Evolutionary conservation across 2,113 vertebrate species (phyloP).

Genomic region (Clarias macrocephalus): DNA sequence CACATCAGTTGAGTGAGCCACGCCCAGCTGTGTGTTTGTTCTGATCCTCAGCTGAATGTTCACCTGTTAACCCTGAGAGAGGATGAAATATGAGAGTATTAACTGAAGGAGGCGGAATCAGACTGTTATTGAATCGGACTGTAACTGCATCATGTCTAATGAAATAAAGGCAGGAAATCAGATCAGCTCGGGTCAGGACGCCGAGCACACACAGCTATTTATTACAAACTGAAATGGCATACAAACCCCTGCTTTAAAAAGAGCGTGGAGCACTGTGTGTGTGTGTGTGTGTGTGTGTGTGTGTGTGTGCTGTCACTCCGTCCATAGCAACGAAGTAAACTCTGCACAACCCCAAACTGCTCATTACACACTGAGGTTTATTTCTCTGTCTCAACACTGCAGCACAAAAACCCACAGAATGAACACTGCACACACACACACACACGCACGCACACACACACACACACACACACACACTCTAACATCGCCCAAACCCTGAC

Average conservation of each 20-base stretch:
- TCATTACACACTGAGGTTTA: not conserved
- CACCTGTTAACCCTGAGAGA: not conserved
- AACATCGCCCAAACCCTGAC: not conserved
- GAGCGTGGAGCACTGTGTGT: not conserved
- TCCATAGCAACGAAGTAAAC: slow-evolving; percentile 17
- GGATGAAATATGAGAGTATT: not conserved
- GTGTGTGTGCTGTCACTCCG: not conserved
- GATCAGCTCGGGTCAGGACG: not conserved
- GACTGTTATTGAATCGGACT: not conserved
- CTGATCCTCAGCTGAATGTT: not conserved
- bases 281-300: no score
- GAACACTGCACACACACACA: not conserved
- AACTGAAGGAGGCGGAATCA: not conserved
- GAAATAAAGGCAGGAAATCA: not conserved
- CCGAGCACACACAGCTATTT: not conserved
- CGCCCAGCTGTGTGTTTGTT: not conserved
- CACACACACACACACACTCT: not conserved
- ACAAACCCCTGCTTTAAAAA: not conserved
- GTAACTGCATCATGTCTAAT: slow-evolving; percentile 8
- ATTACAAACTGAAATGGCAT: not conserved
- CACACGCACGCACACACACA: slow-evolving; percentile 8
- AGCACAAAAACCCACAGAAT: not conserved
- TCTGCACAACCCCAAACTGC: not conserved
- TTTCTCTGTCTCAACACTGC: not conserved
- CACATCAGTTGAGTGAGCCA: not conserved